A percentile compares a stretch with the other conserved stretches of the same genome.
Conservation (phyloP, 37 sponge, comb jelly and placozoan genomes). For the Tethya wilhelma region DNA sequence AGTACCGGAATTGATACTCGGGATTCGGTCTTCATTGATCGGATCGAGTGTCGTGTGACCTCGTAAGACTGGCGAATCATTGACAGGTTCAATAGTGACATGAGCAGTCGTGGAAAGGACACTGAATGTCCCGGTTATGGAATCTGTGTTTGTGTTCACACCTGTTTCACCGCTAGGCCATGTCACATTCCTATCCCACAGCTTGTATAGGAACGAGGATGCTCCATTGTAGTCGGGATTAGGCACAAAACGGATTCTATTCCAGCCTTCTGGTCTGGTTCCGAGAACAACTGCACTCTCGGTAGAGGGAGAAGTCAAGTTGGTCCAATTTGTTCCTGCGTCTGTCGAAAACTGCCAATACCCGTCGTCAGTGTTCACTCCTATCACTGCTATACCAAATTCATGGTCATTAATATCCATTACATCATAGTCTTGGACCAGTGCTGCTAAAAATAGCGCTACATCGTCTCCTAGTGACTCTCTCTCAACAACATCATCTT, state of each 20-base stretch:
- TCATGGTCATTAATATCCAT: conserved; percentile 4
- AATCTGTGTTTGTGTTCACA: conserved; percentile 63
- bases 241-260: conserved; percentile 81
- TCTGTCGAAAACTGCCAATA: conserved; percentile 74
- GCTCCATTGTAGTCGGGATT: conserved; percentile 72
- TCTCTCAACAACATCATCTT: conserved; percentile 75
- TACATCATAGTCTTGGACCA: conserved; percentile 69
- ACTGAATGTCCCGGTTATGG: conserved; percentile 79
- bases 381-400: conserved; percentile 85
- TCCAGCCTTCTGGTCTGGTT: conserved; percentile 33
- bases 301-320: conserved; percentile 24
- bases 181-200: conserved; percentile 84
- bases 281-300: conserved; percentile 72
- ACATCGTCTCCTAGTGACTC: conserved; percentile 73
- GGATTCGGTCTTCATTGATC: conserved; percentile 62
- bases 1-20: conserved; percentile 41
- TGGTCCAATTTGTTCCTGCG: conserved; percentile 75
- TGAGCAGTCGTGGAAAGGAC: conserved; percentile 53
- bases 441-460: conserved; percentile 49
- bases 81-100: conserved; percentile 77
- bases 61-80: conserved; percentile 72
- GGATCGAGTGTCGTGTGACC: conserved; percentile 18
- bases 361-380: conserved; percentile 62
- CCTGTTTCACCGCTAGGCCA: conserved; percentile 58
- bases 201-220: conserved; percentile 59